phyloP scores from a whole-genome alignment of 2,888 invertebrate species.

The Nephrotoma flavescens region DNA sequence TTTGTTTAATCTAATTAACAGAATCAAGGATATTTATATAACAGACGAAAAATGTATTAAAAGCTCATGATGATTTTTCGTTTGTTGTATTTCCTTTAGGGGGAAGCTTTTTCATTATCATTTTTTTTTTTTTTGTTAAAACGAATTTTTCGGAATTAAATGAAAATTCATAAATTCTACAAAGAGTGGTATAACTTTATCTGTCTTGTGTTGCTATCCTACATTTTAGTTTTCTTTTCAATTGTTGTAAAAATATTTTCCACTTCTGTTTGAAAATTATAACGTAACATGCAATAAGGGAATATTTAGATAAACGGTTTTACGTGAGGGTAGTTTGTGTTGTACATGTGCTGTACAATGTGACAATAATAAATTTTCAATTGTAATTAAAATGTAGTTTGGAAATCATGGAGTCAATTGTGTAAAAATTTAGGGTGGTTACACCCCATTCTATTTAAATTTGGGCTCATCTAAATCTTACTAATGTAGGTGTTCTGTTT shows the following conservation, averaged over 20 bases:
- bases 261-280: neutral
- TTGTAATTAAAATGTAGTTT: no score
- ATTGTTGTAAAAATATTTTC: neutral
- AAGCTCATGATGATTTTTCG: neutral
- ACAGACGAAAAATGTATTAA: neutral
- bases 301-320: neutral
- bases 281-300: neutral
- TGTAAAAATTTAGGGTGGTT: no score
- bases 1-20: neutral
- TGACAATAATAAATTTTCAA: no score
- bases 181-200: neutral
- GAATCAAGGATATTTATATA: neutral
- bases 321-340: neutral
- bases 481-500: no score
- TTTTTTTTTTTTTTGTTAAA: neutral
- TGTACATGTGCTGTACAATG: no score
- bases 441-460: no score
- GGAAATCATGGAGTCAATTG: no score
- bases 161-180: neutral
- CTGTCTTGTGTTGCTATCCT: neutral
- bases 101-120: neutral
- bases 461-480: no score
- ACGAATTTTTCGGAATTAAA: neutral
- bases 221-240: neutral
- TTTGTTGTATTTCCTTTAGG: neutral